Base-by-base conservation (phyloP, 2,113 vertebrate species). In the Aramus guarauna region DNA sequence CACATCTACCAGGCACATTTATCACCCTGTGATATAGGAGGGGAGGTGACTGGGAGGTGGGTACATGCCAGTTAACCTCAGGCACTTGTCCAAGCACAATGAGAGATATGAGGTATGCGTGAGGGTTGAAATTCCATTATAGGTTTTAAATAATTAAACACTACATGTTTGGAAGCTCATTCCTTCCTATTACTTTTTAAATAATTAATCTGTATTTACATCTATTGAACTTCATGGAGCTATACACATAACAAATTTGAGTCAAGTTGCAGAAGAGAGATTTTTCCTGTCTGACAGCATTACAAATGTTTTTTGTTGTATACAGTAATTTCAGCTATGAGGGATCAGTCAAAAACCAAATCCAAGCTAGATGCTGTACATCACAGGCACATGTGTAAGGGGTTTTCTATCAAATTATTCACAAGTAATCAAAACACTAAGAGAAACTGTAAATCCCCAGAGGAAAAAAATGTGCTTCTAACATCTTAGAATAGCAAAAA, bases 181-280 rank as follows among this genome's bases (percentile, higher is more conserved):
- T 97, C 98, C 96, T 97, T 97, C 93, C 97, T 98, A 98, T 98
- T 98, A 97, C 97, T 98, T 98, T 98, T 98, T 97, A 98, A 98
- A 98, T 98, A 98, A 97, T 98, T 98, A 97, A 98, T 98, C 96
- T 97, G 91, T 97, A 97, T 98, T 98, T 98, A 98, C 98, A 98
- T 98, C 97, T 96, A 97, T 95, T 95, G 97, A 98, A 96, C 97
- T 96, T 98, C 98, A 97, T 59, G 72, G 96, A 96, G 95, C 90
- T 96, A 80, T 83, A 97, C 93, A 95, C 43, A 36, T 87, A 94
- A 94, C 92, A 97, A 98, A 96, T 80, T 69, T 94, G 88, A 94
- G 66, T 97, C 96, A 97, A 92, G 82, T 52, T 91, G 92, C 94
- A 93, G 88, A 45, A 92, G 81, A 94, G 84, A 93, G 89, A 94